phyloP scores from a whole-genome alignment of 2,113 vertebrate genomes.

The Thamnophis sirtalis region DNA sequence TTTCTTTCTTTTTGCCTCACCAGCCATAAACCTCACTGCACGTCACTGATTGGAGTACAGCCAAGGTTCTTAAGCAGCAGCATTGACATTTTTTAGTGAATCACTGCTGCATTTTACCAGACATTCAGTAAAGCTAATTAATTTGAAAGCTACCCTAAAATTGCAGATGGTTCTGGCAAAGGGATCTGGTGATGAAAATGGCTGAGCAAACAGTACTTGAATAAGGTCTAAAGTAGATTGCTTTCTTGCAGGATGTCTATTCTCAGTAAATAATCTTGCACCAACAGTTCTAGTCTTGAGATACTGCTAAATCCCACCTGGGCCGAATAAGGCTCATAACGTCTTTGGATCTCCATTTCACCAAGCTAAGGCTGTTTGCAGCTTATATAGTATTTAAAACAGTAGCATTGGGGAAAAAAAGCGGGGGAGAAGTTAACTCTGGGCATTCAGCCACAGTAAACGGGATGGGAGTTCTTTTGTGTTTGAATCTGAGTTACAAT shows the following conservation, averaged over 20 bases:
- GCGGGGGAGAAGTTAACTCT: conserved; percentile 30
- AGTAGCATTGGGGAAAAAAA: conserved; percentile 48
- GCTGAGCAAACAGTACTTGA: background rate
- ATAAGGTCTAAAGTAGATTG: background rate
- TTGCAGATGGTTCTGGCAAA: background rate
- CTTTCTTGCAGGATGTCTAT: background rate
- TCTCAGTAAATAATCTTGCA: background rate
- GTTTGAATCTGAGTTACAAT: conserved; percentile 51
- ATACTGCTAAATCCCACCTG: background rate
- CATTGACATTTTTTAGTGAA: background rate
- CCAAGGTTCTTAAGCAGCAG: background rate
- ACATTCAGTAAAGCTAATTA: background rate
- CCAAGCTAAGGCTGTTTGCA: conserved; percentile 33
- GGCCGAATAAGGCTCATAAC: conserved; percentile 10
- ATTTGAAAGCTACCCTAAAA: background rate
- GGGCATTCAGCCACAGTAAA: conserved; percentile 61
- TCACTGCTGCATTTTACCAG: background rate
- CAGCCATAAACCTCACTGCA: too few species aligned
- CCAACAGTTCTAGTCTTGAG: background rate
- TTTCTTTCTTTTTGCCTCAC: too few species aligned
- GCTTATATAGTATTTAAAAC: conserved; percentile 42
- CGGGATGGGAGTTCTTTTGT: conserved; percentile 45
- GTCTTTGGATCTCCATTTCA: conserved; percentile 17
- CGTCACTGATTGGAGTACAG: background rate
- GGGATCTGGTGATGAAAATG: background rate